Evolutionary conservation across 2,888 invertebrate species (phyloP).

Genomic region (Andricus curvator): DNA sequence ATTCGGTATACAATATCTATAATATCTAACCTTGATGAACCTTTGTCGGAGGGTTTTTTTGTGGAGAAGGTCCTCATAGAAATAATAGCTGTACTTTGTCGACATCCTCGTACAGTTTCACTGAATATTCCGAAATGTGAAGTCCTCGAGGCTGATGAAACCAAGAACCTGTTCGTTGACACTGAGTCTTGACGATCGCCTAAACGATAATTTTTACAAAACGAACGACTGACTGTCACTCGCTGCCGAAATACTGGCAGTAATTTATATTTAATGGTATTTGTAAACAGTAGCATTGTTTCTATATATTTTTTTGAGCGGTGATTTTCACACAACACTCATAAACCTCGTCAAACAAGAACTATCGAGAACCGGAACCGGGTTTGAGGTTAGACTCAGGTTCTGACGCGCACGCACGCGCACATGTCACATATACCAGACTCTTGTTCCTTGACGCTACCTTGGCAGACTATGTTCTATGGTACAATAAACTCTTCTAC

Average conservation of each 20-base stretch:
- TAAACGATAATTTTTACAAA: constrained; percentile 47
- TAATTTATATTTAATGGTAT: constrained; percentile 54
- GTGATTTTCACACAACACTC: neutral
- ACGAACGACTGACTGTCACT: constrained; percentile 53
- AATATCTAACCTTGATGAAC: constrained; percentile 60
- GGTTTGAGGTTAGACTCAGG: neutral
- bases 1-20: constrained; percentile 38
- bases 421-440: too few relatives aligned
- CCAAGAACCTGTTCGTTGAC: constrained; percentile 16
- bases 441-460: too few relatives aligned
- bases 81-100: constrained; percentile 55
- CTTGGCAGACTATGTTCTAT: too few relatives aligned
- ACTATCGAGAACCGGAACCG: neutral
- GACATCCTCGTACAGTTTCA: constrained; percentile 50
- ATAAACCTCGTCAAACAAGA: neutral
- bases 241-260: constrained; percentile 67
- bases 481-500: too few relatives aligned
- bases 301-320: neutral
- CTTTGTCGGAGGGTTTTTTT: constrained; percentile 61
- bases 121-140: constrained; percentile 43
- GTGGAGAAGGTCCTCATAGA: constrained; percentile 63
- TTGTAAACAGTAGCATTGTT: neutral
- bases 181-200: constrained; percentile 40
- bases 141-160: constrained; percentile 12
- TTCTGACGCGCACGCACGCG: too few relatives aligned